Conservation (phyloP, 2,113 vertebrate species). For the Phyllopteryx taeniolatus region DNA sequence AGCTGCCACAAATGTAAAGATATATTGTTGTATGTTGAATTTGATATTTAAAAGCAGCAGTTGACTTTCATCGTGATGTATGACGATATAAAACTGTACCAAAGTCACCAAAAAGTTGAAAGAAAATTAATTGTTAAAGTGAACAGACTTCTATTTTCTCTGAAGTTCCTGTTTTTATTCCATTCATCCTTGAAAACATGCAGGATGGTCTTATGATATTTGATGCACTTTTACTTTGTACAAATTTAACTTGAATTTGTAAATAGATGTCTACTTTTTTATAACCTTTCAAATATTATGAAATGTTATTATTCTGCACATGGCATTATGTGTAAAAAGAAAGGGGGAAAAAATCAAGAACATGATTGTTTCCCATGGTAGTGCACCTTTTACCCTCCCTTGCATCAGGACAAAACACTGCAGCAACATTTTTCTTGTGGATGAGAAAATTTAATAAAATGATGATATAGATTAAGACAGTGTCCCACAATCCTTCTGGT, state of each 20-base stretch:
- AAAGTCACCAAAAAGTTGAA: slow-evolving; percentile 24
- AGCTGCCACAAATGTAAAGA: slow-evolving; percentile 43
- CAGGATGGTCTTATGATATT: slow-evolving; percentile 47
- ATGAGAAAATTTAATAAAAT: slow-evolving; percentile 18
- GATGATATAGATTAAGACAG: neutral
- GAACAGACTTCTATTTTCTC: slow-evolving; percentile 21
- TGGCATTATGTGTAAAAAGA: slow-evolving; percentile 50
- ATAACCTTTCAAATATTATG: slow-evolving; percentile 47
- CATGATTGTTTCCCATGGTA: slow-evolving; percentile 24
- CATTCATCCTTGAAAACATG: slow-evolving; percentile 33
- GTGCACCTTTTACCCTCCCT: slow-evolving; percentile 44
- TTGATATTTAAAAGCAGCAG: slow-evolving; percentile 35
- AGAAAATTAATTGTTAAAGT: slow-evolving; percentile 18
- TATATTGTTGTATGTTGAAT: slow-evolving; percentile 51
- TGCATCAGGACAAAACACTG: slow-evolving; percentile 63
- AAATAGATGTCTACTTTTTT: slow-evolving; percentile 66
- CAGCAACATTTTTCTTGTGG: slow-evolving; percentile 7
- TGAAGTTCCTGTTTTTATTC: slow-evolving; percentile 18
- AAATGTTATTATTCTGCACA: slow-evolving; percentile 17
- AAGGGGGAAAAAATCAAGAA: slow-evolving; percentile 17
- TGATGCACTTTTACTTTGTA: slow-evolving; percentile 77
- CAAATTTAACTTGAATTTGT: slow-evolving; percentile 77
- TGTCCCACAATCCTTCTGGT: slow-evolving; percentile 13
- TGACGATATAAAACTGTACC: slow-evolving; percentile 33
- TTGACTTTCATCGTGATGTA: slow-evolving; percentile 52